Percentiles rank a stretch among this genome's conserved stretches.
Evolutionary conservation across 2,113 vertebrate genomes (phyloP).

Genomic region (Microtus pennsylvanicus): DNA sequence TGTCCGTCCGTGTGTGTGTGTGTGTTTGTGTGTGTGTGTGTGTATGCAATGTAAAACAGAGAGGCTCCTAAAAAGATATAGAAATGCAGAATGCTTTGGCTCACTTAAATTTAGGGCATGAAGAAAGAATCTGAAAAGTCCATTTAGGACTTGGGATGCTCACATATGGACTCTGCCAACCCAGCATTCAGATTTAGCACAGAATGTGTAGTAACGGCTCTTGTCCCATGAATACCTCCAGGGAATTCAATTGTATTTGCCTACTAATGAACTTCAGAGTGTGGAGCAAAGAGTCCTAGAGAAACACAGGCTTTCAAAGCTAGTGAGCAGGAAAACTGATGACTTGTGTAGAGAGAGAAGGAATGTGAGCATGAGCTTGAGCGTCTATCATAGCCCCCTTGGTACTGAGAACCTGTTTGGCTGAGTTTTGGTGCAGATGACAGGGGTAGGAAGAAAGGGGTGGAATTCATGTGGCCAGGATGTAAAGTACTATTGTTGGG

Average conservation of each 20-base stretch:
- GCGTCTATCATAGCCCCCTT: rapidly evolving
- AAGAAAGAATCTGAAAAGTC: background rate
- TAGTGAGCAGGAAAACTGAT: background rate
- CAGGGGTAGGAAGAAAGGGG: background rate
- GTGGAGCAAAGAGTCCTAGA: background rate
- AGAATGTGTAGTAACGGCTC: too few relatives aligned
- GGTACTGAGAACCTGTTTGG: rapidly evolving
- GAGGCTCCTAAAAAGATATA: background rate
- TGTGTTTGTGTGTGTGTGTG: background rate
- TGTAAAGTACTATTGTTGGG: background rate
- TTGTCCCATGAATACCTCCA: background rate
- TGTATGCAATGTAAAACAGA: background rate
- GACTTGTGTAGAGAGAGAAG: background rate
- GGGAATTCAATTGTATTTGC: background rate
- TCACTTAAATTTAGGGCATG: background rate
- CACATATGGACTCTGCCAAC: background rate
- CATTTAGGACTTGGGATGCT: background rate
- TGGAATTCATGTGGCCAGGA: background rate
- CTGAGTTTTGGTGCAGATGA: background rate
- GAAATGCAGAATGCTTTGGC: background rate
- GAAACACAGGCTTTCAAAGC: background rate
- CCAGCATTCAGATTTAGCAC: background rate
- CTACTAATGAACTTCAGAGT: background rate
- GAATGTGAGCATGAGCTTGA: background rate
- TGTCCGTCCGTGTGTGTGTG: too few relatives aligned